Evolutionary conservation across 2,797 vertebrate species (phyloP), one percentile per base, ranked within the genome.

Genomic region (Kryptopterus vitreolus): DNA sequence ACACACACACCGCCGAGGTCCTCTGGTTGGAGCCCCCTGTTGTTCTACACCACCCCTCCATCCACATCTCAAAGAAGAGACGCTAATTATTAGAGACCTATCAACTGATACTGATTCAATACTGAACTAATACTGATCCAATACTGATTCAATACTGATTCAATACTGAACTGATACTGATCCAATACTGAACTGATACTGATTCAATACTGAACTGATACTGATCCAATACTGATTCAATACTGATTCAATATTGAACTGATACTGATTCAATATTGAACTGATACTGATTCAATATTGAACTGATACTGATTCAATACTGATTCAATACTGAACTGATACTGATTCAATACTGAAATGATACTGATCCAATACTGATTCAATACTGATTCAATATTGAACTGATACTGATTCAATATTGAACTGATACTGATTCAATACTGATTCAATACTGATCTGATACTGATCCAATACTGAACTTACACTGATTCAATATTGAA

Each of bases 1-100:
- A 63, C 31, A 35, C 62, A 43, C 59, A 62, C 59, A 33, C 61
- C n/a, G n/a, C n/a, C n/a, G n/a, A n/a, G n/a, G n/a, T n/a, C 33
- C 15, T 48, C 50, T 77, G 5, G 7, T 33, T 43, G 26, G 20
- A 29, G 31, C n/a, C 43, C 53, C 38, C 24, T 48, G 52, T 52
- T 29, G 58, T 22, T 48, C 26, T 22, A 55, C 76, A 43, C 10
- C 63, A n/a, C 62, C 68, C 76, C 38, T 48, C 38, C 29, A 4
- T 59, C 16, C 11, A 33, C 50, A 24, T 57, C 57, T 38, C 26
- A 72, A 15, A 31, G 52, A 24, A 2, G 29, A 57, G 70, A 72
- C 18, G 11, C 3, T 69, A 20, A 16, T 20, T 22, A 43, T 16
- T 8, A 48, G 12, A 43, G 24, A n/a, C n/a, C 9, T 18, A 70